Evolutionary conservation across 2,797 vertebrate genomes (phyloP).

Genomic region (Diceros bicornis): DNA sequence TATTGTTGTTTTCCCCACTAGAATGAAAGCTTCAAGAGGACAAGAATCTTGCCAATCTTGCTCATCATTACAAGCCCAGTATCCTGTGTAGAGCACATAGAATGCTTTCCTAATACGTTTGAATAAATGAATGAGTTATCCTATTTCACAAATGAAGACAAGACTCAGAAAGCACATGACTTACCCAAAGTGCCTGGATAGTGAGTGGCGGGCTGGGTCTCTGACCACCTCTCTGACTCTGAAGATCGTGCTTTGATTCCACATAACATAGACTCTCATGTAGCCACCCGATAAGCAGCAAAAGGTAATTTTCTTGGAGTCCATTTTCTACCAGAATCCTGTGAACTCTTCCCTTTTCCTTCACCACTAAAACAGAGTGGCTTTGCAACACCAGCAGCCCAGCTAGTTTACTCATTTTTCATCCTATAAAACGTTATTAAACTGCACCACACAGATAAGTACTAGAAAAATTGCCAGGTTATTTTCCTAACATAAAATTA

Average conservation of each 20-base stretch:
- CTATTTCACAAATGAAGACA: background rate
- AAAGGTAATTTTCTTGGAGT: background rate
- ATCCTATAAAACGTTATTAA: conserved; percentile 88
- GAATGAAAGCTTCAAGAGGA: conserved; percentile 18
- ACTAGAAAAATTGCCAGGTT: conserved; percentile 88
- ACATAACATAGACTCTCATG: background rate
- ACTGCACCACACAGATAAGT: conserved; percentile 89
- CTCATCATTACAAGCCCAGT: background rate
- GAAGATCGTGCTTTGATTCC: background rate
- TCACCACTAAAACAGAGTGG: background rate
- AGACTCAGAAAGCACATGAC: background rate
- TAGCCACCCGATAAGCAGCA: background rate
- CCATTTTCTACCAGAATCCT: background rate
- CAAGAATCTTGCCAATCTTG: background rate
- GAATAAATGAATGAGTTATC: background rate
- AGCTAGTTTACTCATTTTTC: conserved; percentile 87
- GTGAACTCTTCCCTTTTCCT: background rate
- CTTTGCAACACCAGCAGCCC: conserved; percentile 59
- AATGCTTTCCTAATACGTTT: background rate
- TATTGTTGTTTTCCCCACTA: background rate
- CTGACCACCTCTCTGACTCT: background rate
- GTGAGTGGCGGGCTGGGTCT: background rate
- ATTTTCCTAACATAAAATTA: conserved; percentile 89
- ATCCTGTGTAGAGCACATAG: background rate
- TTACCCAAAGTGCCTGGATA: background rate